Percentiles rank a stretch among this genome's conserved stretches.
These are phyloP conservation scores for Chelmon rostratus DNA, from an alignment of 2,797 vertebrate genomes.

Conservation along the genomic window DNA sequence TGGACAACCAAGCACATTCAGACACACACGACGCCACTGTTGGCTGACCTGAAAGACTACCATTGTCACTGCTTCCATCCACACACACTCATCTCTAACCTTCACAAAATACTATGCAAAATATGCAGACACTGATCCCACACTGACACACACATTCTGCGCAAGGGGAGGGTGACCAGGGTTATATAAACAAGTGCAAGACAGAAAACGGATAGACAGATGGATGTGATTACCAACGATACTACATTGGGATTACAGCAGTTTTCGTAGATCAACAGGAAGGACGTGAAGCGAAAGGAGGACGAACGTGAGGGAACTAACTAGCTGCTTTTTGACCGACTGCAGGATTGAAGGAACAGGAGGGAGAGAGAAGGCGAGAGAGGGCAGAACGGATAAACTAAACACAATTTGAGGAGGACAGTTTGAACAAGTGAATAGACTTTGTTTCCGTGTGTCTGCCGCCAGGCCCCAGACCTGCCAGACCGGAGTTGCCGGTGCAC, in stretches of 20 bases:
- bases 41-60: slow-evolving; percentile 80
- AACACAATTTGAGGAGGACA: slow-evolving; percentile 64
- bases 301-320: slow-evolving; percentile 62
- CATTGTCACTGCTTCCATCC: slow-evolving; percentile 78
- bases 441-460: slow-evolving; percentile 53
- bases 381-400: slow-evolving; percentile 59
- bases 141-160: slow-evolving; percentile 63
- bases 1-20: slow-evolving; percentile 79
- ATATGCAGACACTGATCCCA: slow-evolving; percentile 82
- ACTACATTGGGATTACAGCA: slow-evolving; percentile 62
- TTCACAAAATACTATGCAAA: slow-evolving; percentile 85
- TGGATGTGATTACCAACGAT: slow-evolving; percentile 55
- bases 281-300: slow-evolving; percentile 36
- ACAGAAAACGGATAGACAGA: slow-evolving; percentile 61
- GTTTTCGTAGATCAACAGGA: slow-evolving; percentile 48
- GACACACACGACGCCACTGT: slow-evolving; percentile 79
- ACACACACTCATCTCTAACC: slow-evolving; percentile 76
- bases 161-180: slow-evolving; percentile 65
- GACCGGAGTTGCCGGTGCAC: slow-evolving; percentile 38
- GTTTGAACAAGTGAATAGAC: slow-evolving; percentile 57
- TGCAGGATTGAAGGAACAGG: slow-evolving; percentile 50
- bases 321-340: slow-evolving; percentile 29
- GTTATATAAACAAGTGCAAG: slow-evolving; percentile 79
- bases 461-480: slow-evolving; percentile 43
- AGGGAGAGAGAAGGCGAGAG: slow-evolving; percentile 33